Conservation (phyloP, 35 echinoderm and acorn worm species). For the Ophiothrix spiculata region DNA sequence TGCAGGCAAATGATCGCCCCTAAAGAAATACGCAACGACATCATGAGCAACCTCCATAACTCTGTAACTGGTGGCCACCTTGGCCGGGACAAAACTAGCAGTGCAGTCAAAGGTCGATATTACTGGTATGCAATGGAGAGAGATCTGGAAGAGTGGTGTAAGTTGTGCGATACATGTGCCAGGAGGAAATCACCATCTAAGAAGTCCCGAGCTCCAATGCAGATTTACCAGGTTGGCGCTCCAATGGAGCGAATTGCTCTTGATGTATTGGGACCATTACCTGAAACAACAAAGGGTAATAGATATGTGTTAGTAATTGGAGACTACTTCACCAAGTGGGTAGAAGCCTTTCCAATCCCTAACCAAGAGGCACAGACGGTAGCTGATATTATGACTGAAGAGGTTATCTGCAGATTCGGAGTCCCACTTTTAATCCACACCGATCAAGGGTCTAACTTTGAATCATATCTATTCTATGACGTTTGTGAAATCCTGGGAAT, state of each 20-base stretch:
- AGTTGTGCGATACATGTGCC: not conserved
- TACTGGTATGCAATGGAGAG: constrained; percentile 27
- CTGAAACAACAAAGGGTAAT: constrained; percentile 46
- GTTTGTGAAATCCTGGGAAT: constrained; percentile 47
- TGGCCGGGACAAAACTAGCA: not conserved
- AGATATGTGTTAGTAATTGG: constrained; percentile 31
- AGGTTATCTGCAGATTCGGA: constrained; percentile 58
- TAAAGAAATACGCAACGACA: not conserved
- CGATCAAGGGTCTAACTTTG: constrained; percentile 43
- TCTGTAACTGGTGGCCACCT: constrained; percentile 2
- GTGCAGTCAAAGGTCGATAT: constrained; percentile 13
- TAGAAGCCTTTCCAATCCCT: constrained; percentile 50
- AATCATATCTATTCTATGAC: constrained; percentile 36
- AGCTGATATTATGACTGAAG: constrained; percentile 32
- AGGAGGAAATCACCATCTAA: constrained; percentile 13
- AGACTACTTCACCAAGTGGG: constrained; percentile 63
- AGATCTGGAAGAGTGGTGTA: not conserved
- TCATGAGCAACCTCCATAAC: not conserved
- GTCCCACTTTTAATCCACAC: constrained; percentile 34
- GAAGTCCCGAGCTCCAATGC: constrained; percentile 12
- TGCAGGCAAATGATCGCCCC: constrained; percentile 20
- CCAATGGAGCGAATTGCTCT: constrained; percentile 45
- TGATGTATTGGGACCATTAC: constrained; percentile 31
- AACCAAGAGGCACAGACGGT: constrained; percentile 51
- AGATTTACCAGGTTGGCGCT: not conserved